Evolutionary conservation across 2,113 vertebrate species (phyloP).

Genomic region (Laticauda laticaudata): DNA sequence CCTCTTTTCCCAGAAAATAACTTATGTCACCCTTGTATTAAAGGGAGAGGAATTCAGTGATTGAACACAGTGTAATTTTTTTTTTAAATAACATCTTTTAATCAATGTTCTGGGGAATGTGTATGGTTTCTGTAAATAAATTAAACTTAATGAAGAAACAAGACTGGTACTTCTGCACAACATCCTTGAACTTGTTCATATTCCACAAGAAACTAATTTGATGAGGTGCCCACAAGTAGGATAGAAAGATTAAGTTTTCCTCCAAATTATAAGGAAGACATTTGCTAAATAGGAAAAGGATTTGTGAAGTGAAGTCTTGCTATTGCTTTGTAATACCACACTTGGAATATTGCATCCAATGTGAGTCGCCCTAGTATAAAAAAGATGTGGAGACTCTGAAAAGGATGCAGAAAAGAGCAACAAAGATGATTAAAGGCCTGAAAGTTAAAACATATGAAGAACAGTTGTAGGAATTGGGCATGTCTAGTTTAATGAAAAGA

Average conservation of each 20-base stretch:
- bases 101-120: neutral
- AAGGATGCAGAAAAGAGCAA: neutral
- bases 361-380: neutral
- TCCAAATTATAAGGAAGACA: neutral
- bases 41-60: neutral
- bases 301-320: neutral
- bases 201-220: neutral
- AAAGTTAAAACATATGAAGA: neutral
- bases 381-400: neutral
- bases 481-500: too few relatives aligned
- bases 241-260: neutral
- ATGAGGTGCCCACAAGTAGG: neutral
- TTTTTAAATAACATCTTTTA: neutral
- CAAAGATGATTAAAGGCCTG: neutral
- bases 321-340: neutral
- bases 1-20: fast-evolving
- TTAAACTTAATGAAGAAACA: neutral
- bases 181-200: neutral
- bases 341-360: neutral
- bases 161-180: neutral
- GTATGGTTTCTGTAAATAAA: neutral
- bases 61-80: neutral
- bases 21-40: neutral
- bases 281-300: neutral
- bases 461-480: neutral